A percentile compares a stretch with the other conserved stretches of the same genome.
These are phyloP conservation scores for Polia nebulosa DNA, from an alignment of 2,888 invertebrate genomes.

Conservation along the genomic window DNA sequence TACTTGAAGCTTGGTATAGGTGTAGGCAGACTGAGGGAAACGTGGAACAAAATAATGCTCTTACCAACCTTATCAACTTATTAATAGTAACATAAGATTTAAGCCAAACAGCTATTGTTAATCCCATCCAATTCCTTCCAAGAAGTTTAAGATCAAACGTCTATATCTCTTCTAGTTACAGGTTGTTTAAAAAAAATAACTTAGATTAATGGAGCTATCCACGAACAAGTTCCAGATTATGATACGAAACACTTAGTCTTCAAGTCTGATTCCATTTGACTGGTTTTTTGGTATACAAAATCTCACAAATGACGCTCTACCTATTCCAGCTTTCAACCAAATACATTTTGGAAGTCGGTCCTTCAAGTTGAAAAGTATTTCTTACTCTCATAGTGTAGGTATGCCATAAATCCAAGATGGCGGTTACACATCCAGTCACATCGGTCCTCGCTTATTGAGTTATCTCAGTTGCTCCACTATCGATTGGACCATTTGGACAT, in stretches of 20 bases:
- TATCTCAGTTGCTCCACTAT: constrained; percentile 69
- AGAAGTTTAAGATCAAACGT: not conserved
- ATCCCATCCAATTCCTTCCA: not conserved
- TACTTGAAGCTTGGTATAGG: constrained; percentile 45
- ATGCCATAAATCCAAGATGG: constrained; percentile 68
- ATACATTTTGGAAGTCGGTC: not conserved
- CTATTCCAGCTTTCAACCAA: too few relatives aligned
- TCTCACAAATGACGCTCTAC: too few relatives aligned
- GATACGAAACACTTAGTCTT: too few relatives aligned
- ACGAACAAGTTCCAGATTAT: too few relatives aligned
- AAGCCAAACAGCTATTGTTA: not conserved
- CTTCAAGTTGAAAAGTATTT: not conserved
- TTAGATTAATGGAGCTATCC: too few relatives aligned
- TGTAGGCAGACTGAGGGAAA: not conserved
- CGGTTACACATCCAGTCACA: constrained; percentile 67
- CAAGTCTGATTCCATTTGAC: too few relatives aligned
- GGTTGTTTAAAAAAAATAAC: too few relatives aligned
- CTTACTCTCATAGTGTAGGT: not conserved
- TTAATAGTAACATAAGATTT: not conserved
- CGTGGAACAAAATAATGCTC: not conserved
- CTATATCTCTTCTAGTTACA: too few relatives aligned
- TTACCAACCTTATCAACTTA: not conserved
- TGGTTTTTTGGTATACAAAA: too few relatives aligned
- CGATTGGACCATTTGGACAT: constrained; percentile 53
- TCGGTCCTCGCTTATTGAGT: constrained; percentile 73